These are phyloP conservation scores for Helicolenus hilgendorfi DNA, from an alignment of 2,797 vertebrate genomes.

Conservation along the genomic window DNA sequence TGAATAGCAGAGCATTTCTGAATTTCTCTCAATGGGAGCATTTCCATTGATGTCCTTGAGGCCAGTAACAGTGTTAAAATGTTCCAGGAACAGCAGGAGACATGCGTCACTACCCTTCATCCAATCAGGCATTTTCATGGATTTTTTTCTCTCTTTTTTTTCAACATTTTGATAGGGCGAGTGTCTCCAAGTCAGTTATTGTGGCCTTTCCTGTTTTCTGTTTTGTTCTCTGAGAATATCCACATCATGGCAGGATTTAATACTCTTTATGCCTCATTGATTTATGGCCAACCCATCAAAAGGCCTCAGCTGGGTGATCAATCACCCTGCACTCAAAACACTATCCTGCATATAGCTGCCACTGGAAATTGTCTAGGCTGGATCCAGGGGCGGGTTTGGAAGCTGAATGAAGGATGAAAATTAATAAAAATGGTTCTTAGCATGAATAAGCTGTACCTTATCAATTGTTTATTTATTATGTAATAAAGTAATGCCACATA, in stretches of 20 bases:
- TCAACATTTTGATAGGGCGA: constrained; percentile 19
- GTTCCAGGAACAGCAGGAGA: constrained; percentile 42
- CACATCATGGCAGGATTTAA: constrained; percentile 50
- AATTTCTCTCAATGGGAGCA: constrained; percentile 50
- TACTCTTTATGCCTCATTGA: constrained; percentile 71
- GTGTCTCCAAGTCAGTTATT: constrained; percentile 15
- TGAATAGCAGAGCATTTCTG: constrained; percentile 7
- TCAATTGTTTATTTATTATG: neutral
- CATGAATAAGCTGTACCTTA: neutral
- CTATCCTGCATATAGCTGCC: constrained; percentile 15
- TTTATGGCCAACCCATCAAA: constrained; percentile 69
- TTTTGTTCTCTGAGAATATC: constrained; percentile 49
- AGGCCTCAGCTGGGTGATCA: constrained; percentile 64
- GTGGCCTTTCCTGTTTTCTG: constrained; percentile 31
- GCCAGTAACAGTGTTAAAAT: constrained; percentile 49
- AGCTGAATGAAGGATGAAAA: neutral
- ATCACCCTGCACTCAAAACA: constrained; percentile 58
- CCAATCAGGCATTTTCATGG: constrained; percentile 37
- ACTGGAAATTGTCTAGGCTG: constrained; percentile 8
- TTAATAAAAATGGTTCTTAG: neutral
- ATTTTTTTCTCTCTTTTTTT: neutral
- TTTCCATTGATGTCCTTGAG: constrained; percentile 63
- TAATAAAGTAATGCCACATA: neutral
- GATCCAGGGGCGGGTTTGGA: neutral
- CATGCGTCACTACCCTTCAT: constrained; percentile 48